Base-by-base conservation (phyloP, 2,113 vertebrate genomes). In the Syngnathus floridae region DNA sequence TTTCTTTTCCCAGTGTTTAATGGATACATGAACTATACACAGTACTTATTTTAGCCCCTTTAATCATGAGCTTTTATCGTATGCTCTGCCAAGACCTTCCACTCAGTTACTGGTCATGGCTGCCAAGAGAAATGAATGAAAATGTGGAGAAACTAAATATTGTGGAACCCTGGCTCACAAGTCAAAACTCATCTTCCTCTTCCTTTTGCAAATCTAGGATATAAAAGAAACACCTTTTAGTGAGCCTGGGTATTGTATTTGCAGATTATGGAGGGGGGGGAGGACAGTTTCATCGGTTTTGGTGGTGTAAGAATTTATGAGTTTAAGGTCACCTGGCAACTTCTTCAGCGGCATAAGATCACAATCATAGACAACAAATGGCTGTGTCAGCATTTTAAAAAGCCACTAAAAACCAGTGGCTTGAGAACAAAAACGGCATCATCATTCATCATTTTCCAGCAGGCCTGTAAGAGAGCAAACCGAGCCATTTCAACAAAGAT, bases 41-140 rank as follows among this genome's bases (percentile, higher is more conserved):
- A 87, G 85, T 59, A 81, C 87, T 90, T 87, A 86, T 88, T 91
- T 89, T 85, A 84, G 84, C 72, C 85, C 83, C 88, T 90, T 89
- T 91, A 90, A 90, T 91, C 89, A 86, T 89, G 84, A 89, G 80
- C 77, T 85, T 88, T 88, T 84, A 83, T 85, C 73, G 76, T 75
- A 82, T 70, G 71, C 81, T 62, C 85, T 88, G 88, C 89, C 88
- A 88, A 89, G 80, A 85, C 84, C 86, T 85, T 89, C 85, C 83
- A 82, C 85, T 61, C 85, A 86, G 81, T 85, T 64, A 71, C 83
- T 83, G 73, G 71, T 41, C 21, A 31, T 10, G 66, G 52, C 74
- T 89, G 87, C 88, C 88, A 91, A 89, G 79, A 87, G 82, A 88
- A 89, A 88, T 88, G 86, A 88, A 87, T 87, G 82, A 87, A 86